These are phyloP conservation scores for Apeira syringaria DNA, from an alignment of 2,888 invertebrate genomes.

Conservation along the genomic window DNA sequence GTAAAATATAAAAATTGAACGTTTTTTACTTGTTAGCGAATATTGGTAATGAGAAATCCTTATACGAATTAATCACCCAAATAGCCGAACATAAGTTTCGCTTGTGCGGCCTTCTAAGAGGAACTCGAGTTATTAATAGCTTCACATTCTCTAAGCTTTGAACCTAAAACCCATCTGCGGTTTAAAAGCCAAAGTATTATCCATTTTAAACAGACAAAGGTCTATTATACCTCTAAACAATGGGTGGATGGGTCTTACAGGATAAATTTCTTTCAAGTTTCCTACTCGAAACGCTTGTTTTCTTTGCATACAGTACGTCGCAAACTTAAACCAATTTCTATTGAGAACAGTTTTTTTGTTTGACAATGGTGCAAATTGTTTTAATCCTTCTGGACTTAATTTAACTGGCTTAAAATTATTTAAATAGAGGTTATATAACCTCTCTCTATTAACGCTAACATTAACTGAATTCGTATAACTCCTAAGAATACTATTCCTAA, in stretches of 20 bases:
- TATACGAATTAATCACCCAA: not conserved
- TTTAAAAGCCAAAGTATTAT: slow-evolving; percentile 34
- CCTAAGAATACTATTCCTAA: too few relatives aligned
- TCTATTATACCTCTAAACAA: slow-evolving; percentile 48
- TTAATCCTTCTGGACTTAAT: too few relatives aligned
- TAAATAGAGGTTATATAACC: too few relatives aligned
- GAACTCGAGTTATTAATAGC: slow-evolving; percentile 19
- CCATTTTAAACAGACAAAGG: slow-evolving; percentile 40
- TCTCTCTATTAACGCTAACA: too few relatives aligned
- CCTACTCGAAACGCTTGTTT: slow-evolving; percentile 51
- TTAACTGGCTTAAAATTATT: too few relatives aligned
- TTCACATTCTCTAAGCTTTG: slow-evolving; percentile 21
- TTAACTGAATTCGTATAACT: too few relatives aligned
- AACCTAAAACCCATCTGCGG: slow-evolving; percentile 23
- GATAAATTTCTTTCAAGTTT: slow-evolving; percentile 55
- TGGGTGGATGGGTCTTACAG: slow-evolving; percentile 34
- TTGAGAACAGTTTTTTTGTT: too few relatives aligned
- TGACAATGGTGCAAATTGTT: too few relatives aligned
- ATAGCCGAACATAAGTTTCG: slow-evolving; percentile 9
- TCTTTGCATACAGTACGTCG: slow-evolving; percentile 34
- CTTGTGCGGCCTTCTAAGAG: slow-evolving; percentile 8
- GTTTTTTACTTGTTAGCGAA: too few relatives aligned
- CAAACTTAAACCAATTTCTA: slow-evolving; percentile 10
- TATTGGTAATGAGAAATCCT: not conserved
- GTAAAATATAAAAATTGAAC: too few relatives aligned